Conservation (phyloP, 2,797 vertebrate species). For the Corythornis leucogaster region DNA sequence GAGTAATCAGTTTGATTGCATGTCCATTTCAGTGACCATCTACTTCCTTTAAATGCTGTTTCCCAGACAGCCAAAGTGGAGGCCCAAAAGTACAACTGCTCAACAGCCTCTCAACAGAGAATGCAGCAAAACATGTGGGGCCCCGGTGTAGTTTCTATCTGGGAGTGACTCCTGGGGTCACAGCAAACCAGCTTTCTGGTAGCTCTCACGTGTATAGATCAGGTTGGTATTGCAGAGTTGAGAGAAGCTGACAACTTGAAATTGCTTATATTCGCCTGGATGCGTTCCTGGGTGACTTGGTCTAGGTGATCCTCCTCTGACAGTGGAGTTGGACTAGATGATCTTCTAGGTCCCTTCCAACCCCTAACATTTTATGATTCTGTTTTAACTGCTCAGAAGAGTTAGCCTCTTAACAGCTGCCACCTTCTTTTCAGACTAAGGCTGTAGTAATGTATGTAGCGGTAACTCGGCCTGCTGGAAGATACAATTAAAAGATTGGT, state of each 20-base stretch:
- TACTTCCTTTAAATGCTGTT: background rate
- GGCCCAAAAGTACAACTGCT: background rate
- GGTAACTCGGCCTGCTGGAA: background rate
- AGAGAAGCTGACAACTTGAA: background rate
- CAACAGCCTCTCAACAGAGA: background rate
- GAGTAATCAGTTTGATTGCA: background rate
- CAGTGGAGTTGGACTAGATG: too few species aligned
- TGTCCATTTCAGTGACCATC: background rate
- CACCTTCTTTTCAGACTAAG: background rate
- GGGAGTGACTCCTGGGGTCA: background rate
- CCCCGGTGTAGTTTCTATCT: rapidly evolving
- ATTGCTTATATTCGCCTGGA: background rate
- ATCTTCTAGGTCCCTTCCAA: too few species aligned
- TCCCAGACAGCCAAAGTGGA: background rate
- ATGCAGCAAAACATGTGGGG: rapidly evolving
- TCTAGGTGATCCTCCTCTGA: too few species aligned
- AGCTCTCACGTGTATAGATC: background rate
- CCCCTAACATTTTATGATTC: background rate
- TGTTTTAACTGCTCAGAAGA: background rate
- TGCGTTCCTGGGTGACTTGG: too few species aligned
- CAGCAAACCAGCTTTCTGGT: background rate
- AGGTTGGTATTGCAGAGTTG: background rate
- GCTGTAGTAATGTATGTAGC: background rate
- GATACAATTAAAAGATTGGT: background rate
- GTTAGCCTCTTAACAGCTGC: background rate